Evolutionary conservation across 2,888 invertebrate species (phyloP).

Genomic region (Rhingia campestris): DNA sequence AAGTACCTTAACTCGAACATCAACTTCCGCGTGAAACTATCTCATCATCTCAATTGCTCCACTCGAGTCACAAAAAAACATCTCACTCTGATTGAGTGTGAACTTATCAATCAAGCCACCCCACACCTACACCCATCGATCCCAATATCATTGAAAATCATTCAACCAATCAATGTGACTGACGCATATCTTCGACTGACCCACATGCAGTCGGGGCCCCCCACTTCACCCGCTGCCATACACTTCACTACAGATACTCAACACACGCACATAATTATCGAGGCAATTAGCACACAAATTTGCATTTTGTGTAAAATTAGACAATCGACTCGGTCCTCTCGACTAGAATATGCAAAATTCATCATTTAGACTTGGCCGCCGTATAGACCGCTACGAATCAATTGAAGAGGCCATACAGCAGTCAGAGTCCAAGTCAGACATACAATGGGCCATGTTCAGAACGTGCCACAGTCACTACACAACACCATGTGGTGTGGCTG

Average conservation of each 20-base stretch:
- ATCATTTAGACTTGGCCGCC: conserved; percentile 40
- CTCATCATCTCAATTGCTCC: conserved; percentile 40
- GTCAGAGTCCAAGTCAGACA: conserved; percentile 25
- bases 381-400: conserved; percentile 29
- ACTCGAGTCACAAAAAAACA: conserved; percentile 21
- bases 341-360: conserved; percentile 34
- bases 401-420: conserved; percentile 51
- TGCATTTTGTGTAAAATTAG: conserved; percentile 70
- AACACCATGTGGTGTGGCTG: neutral
- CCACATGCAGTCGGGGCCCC: conserved; percentile 49
- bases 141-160: conserved; percentile 60
- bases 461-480: conserved; percentile 37
- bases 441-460: conserved; percentile 15
- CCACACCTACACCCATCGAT: conserved; percentile 31
- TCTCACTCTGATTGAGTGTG: conserved; percentile 59
- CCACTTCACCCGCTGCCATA: conserved; percentile 1
- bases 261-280: conserved; percentile 60
- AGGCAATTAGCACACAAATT: conserved; percentile 72
- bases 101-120: conserved; percentile 32
- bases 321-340: conserved; percentile 50
- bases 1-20: neutral
- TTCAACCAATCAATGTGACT: conserved; percentile 61
- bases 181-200: conserved; percentile 61
- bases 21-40: conserved; percentile 30
- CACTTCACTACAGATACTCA: conserved; percentile 12